Percentiles rank a stretch among this genome's conserved stretches.
Evolutionary conservation across 2,113 vertebrate genomes (phyloP).

Genomic region (Siniperca chuatsi): DNA sequence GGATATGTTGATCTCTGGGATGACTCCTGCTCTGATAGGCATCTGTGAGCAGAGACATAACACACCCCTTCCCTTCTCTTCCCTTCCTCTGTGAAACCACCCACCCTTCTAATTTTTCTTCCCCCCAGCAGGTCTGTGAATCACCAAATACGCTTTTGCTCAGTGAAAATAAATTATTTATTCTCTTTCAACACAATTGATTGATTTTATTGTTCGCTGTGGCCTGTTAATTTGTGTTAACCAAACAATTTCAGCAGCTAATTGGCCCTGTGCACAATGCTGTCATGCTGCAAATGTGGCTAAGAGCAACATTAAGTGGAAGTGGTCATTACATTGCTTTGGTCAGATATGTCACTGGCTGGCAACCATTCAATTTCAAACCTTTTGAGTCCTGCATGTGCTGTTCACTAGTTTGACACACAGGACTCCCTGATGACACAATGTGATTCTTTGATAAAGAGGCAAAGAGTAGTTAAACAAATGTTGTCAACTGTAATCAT

Average conservation of each 20-base stretch:
- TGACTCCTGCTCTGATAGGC: slow-evolving; percentile 65
- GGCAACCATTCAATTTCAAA: slow-evolving; percentile 5
- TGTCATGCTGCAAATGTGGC: neutral
- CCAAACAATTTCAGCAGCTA: neutral
- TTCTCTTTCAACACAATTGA: slow-evolving; percentile 8
- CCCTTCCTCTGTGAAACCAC: slow-evolving; percentile 40
- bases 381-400: neutral
- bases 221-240: slow-evolving; percentile 14
- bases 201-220: neutral
- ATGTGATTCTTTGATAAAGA: neutral
- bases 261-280: neutral
- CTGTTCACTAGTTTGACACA: neutral
- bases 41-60: slow-evolving; percentile 76
- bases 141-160: slow-evolving; percentile 32
- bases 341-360: neutral
- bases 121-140: slow-evolving; percentile 12
- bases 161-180: slow-evolving; percentile 25
- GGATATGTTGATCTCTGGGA: slow-evolving; percentile 61
- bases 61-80: slow-evolving; percentile 51
- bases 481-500: neutral
- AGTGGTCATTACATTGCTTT: neutral
- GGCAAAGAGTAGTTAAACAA: neutral
- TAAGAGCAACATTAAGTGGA: neutral
- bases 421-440: neutral
- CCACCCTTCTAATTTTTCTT: neutral